Evolutionary conservation across 2,797 vertebrate genomes (phyloP).

Genomic region (Rhynchonycteris naso): DNA sequence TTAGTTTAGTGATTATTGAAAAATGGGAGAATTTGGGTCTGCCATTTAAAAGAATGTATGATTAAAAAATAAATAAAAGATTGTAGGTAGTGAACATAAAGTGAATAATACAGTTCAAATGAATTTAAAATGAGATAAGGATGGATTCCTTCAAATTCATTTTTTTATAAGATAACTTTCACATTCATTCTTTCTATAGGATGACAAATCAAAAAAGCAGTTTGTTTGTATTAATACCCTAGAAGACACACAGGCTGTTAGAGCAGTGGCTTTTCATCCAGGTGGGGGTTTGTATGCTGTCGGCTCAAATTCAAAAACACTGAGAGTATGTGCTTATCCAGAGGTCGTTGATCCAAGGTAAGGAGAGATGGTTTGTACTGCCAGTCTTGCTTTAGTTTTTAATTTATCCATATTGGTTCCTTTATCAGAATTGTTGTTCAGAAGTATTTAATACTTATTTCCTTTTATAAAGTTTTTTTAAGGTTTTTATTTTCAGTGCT

Average conservation of each 20-base stretch:
- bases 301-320: slow-evolving; percentile 98
- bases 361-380: not conserved
- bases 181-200: slow-evolving; percentile 82
- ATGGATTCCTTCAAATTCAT: slow-evolving; percentile 43
- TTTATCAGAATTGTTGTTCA: slow-evolving; percentile 9
- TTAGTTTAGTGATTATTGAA: slow-evolving; percentile 52
- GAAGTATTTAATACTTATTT: slow-evolving; percentile 46
- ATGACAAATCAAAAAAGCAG: slow-evolving; percentile 91
- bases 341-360: slow-evolving; percentile 91
- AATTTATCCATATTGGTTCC: not conserved
- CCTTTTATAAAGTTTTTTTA: slow-evolving; percentile 21
- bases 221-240: slow-evolving; percentile 93
- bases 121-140: slow-evolving; percentile 52
- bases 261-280: slow-evolving; percentile 98
- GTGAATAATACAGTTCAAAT: slow-evolving; percentile 34
- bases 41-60: slow-evolving; percentile 3
- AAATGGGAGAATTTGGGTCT: slow-evolving; percentile 41
- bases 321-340: slow-evolving; percentile 96
- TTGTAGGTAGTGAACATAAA: not conserved
- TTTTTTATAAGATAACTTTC: slow-evolving; percentile 81
- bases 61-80: too few species aligned
- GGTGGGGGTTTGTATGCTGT: slow-evolving; percentile 95
- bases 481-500: slow-evolving; percentile 39
- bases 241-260: slow-evolving; percentile 97
- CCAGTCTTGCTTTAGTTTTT: slow-evolving; percentile 33